Evolutionary conservation across 37 sponge, comb jelly and placozoan species (phyloP).

Genomic region (Chondrosia reniformis): DNA sequence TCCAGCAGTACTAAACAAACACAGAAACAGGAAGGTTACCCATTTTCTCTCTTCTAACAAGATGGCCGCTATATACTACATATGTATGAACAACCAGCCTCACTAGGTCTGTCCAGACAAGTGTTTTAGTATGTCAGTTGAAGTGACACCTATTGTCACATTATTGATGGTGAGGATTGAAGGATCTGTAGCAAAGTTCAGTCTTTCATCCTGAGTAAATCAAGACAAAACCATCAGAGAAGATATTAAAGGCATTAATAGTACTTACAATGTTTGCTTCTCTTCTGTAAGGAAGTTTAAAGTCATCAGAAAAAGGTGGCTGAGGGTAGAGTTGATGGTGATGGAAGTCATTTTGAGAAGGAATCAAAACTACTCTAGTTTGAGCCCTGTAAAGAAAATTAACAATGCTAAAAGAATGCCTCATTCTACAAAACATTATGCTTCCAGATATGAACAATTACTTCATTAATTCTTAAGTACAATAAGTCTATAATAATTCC

Average conservation of each 20-base stretch:
- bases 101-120: slow-evolving; percentile 50
- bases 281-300: neutral
- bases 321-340: slow-evolving; percentile 82
- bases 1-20: neutral
- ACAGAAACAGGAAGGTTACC: neutral
- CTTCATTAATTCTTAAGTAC: too few species aligned
- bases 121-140: slow-evolving; percentile 76
- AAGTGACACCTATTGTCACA: slow-evolving; percentile 61
- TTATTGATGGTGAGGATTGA: slow-evolving; percentile 59
- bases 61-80: too few species aligned
- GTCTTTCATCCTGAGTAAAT: too few species aligned
- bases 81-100: neutral
- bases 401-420: too few species aligned
- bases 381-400: neutral
- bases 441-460: too few species aligned
- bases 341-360: slow-evolving; percentile 66
- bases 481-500: too few species aligned
- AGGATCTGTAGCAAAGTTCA: slow-evolving; percentile 52
- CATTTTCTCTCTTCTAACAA: neutral
- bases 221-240: too few species aligned
- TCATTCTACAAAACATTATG: too few species aligned
- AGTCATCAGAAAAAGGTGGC: slow-evolving; percentile 57
- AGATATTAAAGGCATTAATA: too few species aligned
- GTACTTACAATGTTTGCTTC: neutral
- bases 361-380: slow-evolving; percentile 61